Percentiles rank a stretch among this genome's conserved stretches.
phyloP scores from a whole-genome alignment of 2,797 vertebrate genomes.

The Atherinosoma microstoma region DNA sequence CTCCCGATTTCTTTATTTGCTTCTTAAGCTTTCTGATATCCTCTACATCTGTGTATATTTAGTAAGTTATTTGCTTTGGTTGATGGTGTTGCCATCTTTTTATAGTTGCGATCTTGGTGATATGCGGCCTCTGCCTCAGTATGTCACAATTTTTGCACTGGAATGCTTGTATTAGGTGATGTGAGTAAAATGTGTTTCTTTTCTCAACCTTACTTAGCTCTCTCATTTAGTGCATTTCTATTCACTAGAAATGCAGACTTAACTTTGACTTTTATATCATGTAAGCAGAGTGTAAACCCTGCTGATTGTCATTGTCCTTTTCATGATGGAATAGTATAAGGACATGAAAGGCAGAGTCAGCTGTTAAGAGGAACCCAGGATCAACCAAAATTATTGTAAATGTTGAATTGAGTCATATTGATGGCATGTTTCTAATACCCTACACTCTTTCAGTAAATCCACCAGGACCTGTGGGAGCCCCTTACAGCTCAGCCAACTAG shows the following conservation, averaged over 20 bases:
- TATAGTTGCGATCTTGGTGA: conserved; percentile 44
- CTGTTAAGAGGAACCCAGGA: conserved; percentile 38
- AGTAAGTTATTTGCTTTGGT: conserved; percentile 70
- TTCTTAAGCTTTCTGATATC: conserved; percentile 71
- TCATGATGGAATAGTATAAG: conserved; percentile 17
- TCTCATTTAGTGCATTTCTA: conserved; percentile 30
- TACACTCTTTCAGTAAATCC: conserved; percentile 61
- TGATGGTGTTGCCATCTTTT: conserved; percentile 55
- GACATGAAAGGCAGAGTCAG: conserved; percentile 12
- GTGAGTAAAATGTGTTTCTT: conserved; percentile 36
- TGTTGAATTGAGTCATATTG: conserved; percentile 49
- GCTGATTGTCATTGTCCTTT: conserved; percentile 22
- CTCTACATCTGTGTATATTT: conserved; percentile 74
- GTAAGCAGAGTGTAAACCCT: neutral
- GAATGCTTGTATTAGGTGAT: conserved; percentile 41
- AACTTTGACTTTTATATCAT: conserved; percentile 38
- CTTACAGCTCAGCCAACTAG: conserved; percentile 66
- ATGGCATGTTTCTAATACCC: conserved; percentile 64
- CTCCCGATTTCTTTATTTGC: conserved; percentile 77
- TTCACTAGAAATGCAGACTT: conserved; percentile 44
- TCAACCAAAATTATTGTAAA: conserved; percentile 45
- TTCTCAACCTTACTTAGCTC: conserved; percentile 47
- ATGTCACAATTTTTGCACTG: conserved; percentile 45
- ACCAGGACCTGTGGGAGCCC: conserved; percentile 54
- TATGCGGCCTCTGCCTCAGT: conserved; percentile 35